Base-by-base conservation (phyloP, 2,888 invertebrate species). In the Microctonus hyperodae region DNA sequence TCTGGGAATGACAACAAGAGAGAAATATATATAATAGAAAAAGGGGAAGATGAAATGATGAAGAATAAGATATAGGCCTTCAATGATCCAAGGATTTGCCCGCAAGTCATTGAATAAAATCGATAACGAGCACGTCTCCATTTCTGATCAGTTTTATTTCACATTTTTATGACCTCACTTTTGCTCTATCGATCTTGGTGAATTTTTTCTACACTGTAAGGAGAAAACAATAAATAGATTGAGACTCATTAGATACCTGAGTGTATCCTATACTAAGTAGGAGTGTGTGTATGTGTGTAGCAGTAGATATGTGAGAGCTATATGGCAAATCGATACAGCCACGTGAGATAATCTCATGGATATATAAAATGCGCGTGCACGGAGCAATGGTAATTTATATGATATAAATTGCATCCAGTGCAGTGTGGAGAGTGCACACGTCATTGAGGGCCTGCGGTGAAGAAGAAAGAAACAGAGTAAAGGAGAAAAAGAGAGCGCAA, bases 331-430 rank as follows among this genome's bases (percentile, higher is more conserved):
- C 63, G 58, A 63, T 63, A 63, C 31, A 16, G 44, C 63, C 50
- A 59, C 51, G 31, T 59, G 57, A 40, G 58, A 31, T 22, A 20
- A 50, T 53, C 59, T 20, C 53, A 22, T 33, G 61, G 55, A 55
- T 55, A 55, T 20, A 55, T 33, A n/a, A 40, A 44, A n/a, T n/a
- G 44, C 7, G 44, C 44, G 44, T n/a, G n/a, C 53, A 33, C 40
- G 25, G 25, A 33, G 44, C 3, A 55, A n/a, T 50, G 22, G 20
- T 22, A 33, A 33, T 69, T 71, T 68, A 65, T 68, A 69, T 70
- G 65, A 66, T 67, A 71, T 71, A 72, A 72, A 73, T 70, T 73
- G 70, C 70, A 68, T 63, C 59, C 67, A 3, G 23, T 57, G 35
- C 22, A 9, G 25, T 44, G 16, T 20, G 16, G 44, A 16, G 51